Percentiles rank a stretch among this genome's conserved stretches.
phyloP scores from a whole-genome alignment of 1,140 invertebrate genomes.

The Phymorhynchus buccinoides region DNA sequence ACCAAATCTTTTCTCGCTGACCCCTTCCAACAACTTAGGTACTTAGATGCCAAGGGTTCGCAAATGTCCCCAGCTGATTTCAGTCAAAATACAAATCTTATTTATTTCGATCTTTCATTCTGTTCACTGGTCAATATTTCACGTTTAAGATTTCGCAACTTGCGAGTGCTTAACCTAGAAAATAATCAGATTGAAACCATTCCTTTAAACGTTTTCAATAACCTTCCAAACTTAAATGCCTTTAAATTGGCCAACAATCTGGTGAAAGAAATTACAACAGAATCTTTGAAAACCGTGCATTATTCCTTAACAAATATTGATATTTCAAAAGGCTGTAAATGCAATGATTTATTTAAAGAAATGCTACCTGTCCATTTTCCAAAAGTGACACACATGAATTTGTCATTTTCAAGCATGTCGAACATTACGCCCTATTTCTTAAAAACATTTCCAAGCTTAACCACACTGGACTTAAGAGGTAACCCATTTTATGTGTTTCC shows the following conservation, averaged over 20 bases:
- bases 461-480: neutral
- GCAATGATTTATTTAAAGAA: neutral
- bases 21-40: neutral
- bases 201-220: neutral
- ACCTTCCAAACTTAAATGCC: neutral
- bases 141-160: neutral
- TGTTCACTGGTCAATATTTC: constrained; percentile 2
- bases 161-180: constrained; percentile 25
- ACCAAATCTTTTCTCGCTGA: neutral
- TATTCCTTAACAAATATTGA: neutral
- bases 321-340: neutral
- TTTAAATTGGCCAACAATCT: neutral
- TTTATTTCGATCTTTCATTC: constrained; percentile 28
- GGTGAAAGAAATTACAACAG: neutral
- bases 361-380: neutral
- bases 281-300: neutral
- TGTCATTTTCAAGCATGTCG: neutral
- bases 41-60: neutral
- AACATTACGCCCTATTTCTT: neutral
- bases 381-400: neutral
- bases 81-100: neutral
- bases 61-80: constrained; percentile 3
- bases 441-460: neutral
- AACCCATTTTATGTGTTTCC: neutral
- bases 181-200: constrained; percentile 13